Evolutionary conservation across 2,888 invertebrate species (phyloP).

Genomic region (Eubasilissa splendida): DNA sequence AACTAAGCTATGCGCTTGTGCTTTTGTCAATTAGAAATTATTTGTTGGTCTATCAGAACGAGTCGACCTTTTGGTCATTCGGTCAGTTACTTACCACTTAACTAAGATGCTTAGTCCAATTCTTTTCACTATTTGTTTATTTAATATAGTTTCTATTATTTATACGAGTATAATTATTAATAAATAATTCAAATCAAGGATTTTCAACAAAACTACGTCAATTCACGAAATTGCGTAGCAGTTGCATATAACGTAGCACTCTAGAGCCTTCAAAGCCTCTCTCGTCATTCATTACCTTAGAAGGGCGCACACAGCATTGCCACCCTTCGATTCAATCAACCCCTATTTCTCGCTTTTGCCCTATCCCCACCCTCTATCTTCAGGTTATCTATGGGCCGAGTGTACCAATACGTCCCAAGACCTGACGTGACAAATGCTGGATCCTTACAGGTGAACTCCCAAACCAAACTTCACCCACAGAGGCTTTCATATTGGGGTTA

Average conservation of each 20-base stretch:
- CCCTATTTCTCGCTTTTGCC: constrained; percentile 26
- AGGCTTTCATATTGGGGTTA: constrained; percentile 31
- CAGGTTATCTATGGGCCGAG: constrained; percentile 47
- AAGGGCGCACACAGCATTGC: constrained; percentile 37
- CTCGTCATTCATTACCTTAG: constrained; percentile 39
- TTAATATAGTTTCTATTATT: too few species aligned
- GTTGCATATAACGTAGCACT: constrained; percentile 19
- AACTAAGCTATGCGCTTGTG: too few species aligned
- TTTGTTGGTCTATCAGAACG: too few species aligned
- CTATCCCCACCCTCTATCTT: constrained; percentile 8
- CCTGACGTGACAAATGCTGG: constrained; percentile 51
- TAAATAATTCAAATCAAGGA: too few species aligned
- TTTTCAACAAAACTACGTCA: too few species aligned
- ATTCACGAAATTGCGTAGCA: too few species aligned
- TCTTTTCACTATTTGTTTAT: too few species aligned
- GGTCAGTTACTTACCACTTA: too few species aligned
- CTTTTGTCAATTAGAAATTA: too few species aligned
- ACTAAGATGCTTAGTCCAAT: too few species aligned
- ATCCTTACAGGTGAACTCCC: constrained; percentile 43
- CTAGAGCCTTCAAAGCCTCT: constrained; percentile 31
- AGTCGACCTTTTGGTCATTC: too few species aligned
- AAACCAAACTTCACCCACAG: constrained; percentile 36
- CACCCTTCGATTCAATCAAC: constrained; percentile 52
- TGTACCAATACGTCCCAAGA: constrained; percentile 50
- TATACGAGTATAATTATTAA: too few species aligned